phyloP scores from a whole-genome alignment of 2,797 vertebrate species.

The Myoxocephalus aenaeus region DNA sequence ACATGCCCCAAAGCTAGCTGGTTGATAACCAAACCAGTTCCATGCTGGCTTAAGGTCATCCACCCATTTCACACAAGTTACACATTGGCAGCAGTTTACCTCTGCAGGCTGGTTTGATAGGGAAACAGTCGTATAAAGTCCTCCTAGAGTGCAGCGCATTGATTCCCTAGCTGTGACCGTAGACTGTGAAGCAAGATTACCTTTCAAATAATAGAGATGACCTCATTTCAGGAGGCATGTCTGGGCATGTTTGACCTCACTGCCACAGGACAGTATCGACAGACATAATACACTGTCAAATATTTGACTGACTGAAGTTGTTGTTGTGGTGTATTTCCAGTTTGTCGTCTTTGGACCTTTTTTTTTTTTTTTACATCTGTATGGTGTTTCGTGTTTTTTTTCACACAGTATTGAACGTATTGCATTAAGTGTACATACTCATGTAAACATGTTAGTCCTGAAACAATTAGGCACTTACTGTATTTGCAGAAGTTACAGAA shows the following conservation, averaged over 20 bases:
- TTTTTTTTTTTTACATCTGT: neutral
- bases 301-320: slow-evolving; percentile 29
- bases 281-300: slow-evolving; percentile 17
- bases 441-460: slow-evolving; percentile 17
- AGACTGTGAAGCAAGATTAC: slow-evolving; percentile 50
- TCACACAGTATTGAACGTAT: neutral
- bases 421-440: slow-evolving; percentile 8
- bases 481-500: neutral
- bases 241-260: slow-evolving; percentile 62
- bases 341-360: slow-evolving; percentile 31
- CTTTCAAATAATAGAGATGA: slow-evolving; percentile 67
- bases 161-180: slow-evolving; percentile 48
- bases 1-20: slow-evolving; percentile 4
- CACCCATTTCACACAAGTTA: slow-evolving; percentile 45
- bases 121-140: slow-evolving; percentile 43
- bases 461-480: neutral
- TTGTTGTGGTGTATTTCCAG: slow-evolving; percentile 26
- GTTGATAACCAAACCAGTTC: slow-evolving; percentile 23
- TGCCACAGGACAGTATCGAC: slow-evolving; percentile 47
- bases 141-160: slow-evolving; percentile 40
- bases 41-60: slow-evolving; percentile 36
- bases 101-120: neutral
- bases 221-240: slow-evolving; percentile 73
- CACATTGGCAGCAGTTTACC: slow-evolving; percentile 46
- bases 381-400: neutral